Base-by-base conservation (phyloP, 2,113 vertebrate genomes). In the Microcebus jonahi region DNA sequence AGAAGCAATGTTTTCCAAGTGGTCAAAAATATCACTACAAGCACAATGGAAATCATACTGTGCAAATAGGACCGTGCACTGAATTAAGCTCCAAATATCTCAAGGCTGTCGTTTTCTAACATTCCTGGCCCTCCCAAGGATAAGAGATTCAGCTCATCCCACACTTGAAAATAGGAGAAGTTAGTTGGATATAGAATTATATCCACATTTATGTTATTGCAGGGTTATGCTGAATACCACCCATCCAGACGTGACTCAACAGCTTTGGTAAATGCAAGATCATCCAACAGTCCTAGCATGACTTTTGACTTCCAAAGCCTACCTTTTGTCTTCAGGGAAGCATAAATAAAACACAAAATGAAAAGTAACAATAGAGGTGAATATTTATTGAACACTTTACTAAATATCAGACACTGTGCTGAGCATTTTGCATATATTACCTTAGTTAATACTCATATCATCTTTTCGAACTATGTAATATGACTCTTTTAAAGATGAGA, bases 1-100 rank as follows among this genome's bases (percentile, higher is more conserved):
- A 70, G 29, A 85, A 92, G 55, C 42, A 67, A 5, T 84, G 77
- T 84, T 97, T 96, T 97, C 57, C n/a, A 91, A 82, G 29, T 81
- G 39, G 39, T 79, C 55, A 36, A 77, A 92, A 95, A 80, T 95
- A 83, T 15, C 61, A n/a, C 59, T 75, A 59, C 83, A 67, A 96
- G 53, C 61, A 92, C 76, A 79, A 25, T 81, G 65, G 57, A 87
- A 92, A 70, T 75, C 53, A 36, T 50, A 82, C 45, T 59, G 27
- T 63, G n/a, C 6, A 86, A 68, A n/a, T 71, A 89, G 76, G 39
- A 73, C 15, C 5, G 3, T 45, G 61, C 17, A 61, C 17, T 70
- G 15, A 90, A 55, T 68, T 42, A 75, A 83, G 79, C 2, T 11
- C 13, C 8, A 23, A 7, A 25, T 48, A 17, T 27, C 17, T 79